Conservation (phyloP, 2,113 vertebrate species). For the Hymenochirus boettgeri region DNA sequence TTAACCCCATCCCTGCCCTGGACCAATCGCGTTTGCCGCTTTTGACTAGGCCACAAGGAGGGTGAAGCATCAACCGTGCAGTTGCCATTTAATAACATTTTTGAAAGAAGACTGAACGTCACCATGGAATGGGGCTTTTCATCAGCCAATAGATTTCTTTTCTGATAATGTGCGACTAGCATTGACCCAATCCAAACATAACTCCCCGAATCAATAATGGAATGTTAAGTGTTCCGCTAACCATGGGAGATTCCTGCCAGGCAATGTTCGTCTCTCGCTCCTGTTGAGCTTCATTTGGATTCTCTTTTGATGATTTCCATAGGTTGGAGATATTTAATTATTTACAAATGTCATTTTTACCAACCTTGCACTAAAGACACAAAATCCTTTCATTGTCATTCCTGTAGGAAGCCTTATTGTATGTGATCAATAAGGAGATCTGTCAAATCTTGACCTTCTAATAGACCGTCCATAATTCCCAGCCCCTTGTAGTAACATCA, state of each 20-base stretch:
- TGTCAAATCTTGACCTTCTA: not conserved
- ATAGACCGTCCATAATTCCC: no score
- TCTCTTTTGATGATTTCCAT: constrained; percentile 17
- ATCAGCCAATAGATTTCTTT: constrained; percentile 21
- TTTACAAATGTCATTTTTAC: constrained; percentile 26
- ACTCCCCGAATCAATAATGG: constrained; percentile 25
- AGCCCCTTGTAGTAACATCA: no score
- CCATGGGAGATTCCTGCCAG: constrained; percentile 29
- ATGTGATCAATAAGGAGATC: not conserved
- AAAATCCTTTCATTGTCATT: no score
- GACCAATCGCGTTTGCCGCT: no score
- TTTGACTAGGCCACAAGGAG: no score
- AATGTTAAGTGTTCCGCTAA: constrained; percentile 19
- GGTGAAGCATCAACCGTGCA: no score
- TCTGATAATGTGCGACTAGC: not conserved
- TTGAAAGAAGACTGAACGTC: no score
- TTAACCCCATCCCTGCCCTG: no score
- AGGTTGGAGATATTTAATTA: constrained; percentile 26
- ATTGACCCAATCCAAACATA: constrained; percentile 5
- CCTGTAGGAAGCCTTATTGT: not conserved
- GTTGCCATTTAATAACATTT: no score
- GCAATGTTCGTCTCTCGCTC: not conserved
- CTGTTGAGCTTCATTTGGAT: constrained; percentile 3
- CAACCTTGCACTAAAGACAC: no score
- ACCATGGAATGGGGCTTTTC: constrained; percentile 2